Evolutionary conservation across 2,888 invertebrate genomes (phyloP).

Genomic region (Resseliella maxima): DNA sequence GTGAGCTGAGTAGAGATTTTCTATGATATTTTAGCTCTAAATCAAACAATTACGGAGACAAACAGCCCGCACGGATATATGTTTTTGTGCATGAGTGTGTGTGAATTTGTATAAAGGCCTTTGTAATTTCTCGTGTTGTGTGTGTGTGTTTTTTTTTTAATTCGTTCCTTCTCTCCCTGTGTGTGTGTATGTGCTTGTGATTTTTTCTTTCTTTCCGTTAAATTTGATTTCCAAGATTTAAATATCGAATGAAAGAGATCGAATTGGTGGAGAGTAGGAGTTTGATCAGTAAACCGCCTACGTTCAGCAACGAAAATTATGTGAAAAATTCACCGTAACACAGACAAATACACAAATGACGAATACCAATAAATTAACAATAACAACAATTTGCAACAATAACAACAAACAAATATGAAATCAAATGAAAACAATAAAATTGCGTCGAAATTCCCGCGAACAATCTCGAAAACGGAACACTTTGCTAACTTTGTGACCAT

Average conservation of each 20-base stretch:
- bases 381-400: background rate
- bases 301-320: background rate
- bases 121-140: background rate
- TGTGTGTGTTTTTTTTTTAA: background rate
- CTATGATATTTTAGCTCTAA: slow-evolving; percentile 1
- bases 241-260: background rate
- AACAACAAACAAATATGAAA: background rate
- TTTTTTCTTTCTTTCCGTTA: background rate
- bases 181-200: background rate
- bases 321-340: background rate
- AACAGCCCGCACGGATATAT: background rate
- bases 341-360: background rate
- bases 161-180: too few species aligned
- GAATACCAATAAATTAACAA: background rate
- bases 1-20: background rate
- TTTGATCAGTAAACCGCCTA: background rate
- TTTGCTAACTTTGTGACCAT: slow-evolving; percentile 35
- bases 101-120: background rate
- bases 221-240: background rate
- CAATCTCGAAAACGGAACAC: slow-evolving; percentile 49
- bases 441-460: background rate
- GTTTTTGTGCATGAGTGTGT: background rate
- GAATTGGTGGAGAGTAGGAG: background rate
- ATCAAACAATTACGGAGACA: slow-evolving; percentile 40
- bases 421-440: background rate